A percentile compares a stretch with the other conserved stretches of the same genome.
Evolutionary conservation across 2,888 invertebrate species (phyloP).

Genomic region (Nemotelus pantherinus): DNA sequence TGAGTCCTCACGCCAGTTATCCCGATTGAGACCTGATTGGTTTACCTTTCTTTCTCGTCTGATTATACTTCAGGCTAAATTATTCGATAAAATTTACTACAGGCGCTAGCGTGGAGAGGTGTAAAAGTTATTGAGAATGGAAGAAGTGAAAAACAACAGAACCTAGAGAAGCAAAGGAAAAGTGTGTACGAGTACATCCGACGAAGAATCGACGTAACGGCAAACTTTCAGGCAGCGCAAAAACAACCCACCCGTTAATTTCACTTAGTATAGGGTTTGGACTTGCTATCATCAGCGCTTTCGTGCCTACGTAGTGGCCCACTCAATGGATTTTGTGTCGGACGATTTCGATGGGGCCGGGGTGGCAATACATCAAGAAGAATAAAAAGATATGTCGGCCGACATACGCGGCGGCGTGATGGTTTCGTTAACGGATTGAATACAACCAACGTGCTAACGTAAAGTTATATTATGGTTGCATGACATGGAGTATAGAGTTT

Average conservation of each 20-base stretch:
- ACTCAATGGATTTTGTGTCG: neutral
- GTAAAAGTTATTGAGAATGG: neutral
- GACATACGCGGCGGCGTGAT: neutral
- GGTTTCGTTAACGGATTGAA: conserved; percentile 33
- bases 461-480: conserved; percentile 7
- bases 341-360: neutral
- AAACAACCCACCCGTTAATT: conserved; percentile 27
- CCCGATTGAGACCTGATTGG: conserved; percentile 33
- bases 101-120: conserved; percentile 14
- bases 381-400: neutral
- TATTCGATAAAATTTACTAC: conserved; percentile 21
- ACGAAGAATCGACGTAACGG: neutral
- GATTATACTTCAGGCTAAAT: conserved; percentile 33
- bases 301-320: neutral
- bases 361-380: neutral
- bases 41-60: conserved; percentile 17
- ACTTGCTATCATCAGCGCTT: neutral
- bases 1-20: neutral
- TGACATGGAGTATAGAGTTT: conserved; percentile 17
- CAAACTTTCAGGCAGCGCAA: conserved; percentile 9
- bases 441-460: conserved; percentile 12
- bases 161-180: neutral
- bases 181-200: neutral
- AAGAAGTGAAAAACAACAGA: neutral
- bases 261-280: conserved; percentile 8